Evolutionary conservation across 2,113 vertebrate genomes (phyloP), one percentile per base, ranked within the genome.

Genomic region (Rynchops niger): DNA sequence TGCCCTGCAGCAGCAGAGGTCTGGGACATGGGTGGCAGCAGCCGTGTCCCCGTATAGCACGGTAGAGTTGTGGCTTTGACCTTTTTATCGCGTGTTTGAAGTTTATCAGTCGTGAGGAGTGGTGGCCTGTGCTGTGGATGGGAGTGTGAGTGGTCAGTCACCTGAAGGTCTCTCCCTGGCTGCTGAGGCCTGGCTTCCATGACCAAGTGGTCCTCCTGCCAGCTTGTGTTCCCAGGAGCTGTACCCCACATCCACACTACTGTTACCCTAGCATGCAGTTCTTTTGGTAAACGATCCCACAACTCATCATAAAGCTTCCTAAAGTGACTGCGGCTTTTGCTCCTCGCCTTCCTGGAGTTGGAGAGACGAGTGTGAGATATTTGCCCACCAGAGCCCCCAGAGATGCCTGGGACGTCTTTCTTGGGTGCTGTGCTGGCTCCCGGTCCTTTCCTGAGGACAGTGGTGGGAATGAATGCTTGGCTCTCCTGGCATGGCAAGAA

Each of bases 11-110:
- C 66, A 58, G 34, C 43, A 20, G 34, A 53, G 63, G 19, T 3
- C 50, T 66, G 62, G 32, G n/a, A 3, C 23, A 7, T 0, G 2
- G 47, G 27, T 42, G 65, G 25, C 59, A 30, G 14, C 86, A 12
- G n/a, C 66, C 5, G 5, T 10, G 7, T 18, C 40, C 76, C 56
- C 1, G 0, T 21, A 7, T 4, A 9, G 22, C n/a, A 6, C 0
- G 0, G 38, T 43, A 0, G 0, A 15, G 53, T 6, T 23, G 38
- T 27, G 55, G 7, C 43, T 83, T 84, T 32, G 42, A 7, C 26
- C 26, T 43, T 63, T 34, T 23, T 38, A 1, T 32, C 18, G 36
- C 0, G 2, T 34, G 53, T n/a, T 21, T 0, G 0, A 34, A 47
- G 77, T 53, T 65, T 25, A 6, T 3, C 8, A 15, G 27, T 22